Evolutionary conservation across 64 coral and sea anemone species (phyloP).

Genomic region (Actinia tenebrosa): DNA sequence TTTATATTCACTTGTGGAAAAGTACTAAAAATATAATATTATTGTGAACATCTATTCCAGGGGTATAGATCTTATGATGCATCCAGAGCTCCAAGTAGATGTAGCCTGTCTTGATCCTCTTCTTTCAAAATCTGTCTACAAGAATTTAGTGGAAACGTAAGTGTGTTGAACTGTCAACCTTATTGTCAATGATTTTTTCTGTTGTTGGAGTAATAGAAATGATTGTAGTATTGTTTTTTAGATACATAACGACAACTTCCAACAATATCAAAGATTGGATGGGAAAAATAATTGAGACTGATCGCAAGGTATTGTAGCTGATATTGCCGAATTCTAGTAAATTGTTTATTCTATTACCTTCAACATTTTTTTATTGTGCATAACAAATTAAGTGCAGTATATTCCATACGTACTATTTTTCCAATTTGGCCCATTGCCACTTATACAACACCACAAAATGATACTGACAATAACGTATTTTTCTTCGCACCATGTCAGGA

Average conservation of each 20-base stretch:
- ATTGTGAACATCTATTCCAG: constrained; percentile 24
- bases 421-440: too few species aligned
- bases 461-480: too few species aligned
- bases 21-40: too few species aligned
- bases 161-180: not conserved
- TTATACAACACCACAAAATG: too few species aligned
- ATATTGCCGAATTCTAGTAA: too few species aligned
- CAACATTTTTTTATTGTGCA: too few species aligned
- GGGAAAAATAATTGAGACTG: constrained; percentile 77
- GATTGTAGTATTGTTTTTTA: not conserved
- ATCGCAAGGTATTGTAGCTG: constrained; percentile 53
- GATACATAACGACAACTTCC: constrained; percentile 78
- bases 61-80: constrained; percentile 89
- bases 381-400: too few species aligned
- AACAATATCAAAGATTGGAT: constrained; percentile 93
- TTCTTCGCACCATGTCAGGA: constrained; percentile 34
- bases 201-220: not conserved
- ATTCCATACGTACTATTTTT: too few species aligned
- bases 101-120: constrained; percentile 59
- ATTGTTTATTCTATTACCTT: too few species aligned
- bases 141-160: constrained; percentile 85
- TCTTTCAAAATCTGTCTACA: constrained; percentile 44
- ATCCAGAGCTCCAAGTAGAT: constrained; percentile 92
- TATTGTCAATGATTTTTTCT: not conserved
- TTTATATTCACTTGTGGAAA: too few species aligned